These are phyloP conservation scores for Lepetodrilus schrolli DNA, from an alignment of 2,888 invertebrate species.

Conservation along the genomic window DNA sequence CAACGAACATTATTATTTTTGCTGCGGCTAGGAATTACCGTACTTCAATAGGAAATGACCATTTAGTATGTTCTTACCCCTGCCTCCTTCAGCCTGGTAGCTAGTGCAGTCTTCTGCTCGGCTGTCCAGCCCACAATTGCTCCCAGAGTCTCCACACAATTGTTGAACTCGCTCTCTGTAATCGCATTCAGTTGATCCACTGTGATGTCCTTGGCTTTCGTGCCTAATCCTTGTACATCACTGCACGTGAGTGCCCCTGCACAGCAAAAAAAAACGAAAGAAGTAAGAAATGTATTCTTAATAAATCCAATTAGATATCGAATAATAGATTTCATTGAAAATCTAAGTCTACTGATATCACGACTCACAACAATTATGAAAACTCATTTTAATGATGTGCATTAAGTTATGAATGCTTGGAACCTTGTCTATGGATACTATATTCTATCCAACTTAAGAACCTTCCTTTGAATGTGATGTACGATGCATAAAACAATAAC, in stretches of 20 bases:
- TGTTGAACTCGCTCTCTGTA: not conserved
- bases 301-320: too few relatives aligned
- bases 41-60: not conserved
- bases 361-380: too few relatives aligned
- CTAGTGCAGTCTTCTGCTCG: not conserved
- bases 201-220: constrained; percentile 1
- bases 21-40: not conserved
- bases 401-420: too few relatives aligned
- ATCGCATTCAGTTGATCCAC: not conserved
- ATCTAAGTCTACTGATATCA: too few relatives aligned
- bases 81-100: not conserved
- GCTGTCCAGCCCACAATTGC: not conserved
- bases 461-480: too few relatives aligned
- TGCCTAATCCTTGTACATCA: not conserved
- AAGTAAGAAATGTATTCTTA: too few relatives aligned
- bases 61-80: not conserved
- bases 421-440: too few relatives aligned
- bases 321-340: too few relatives aligned
- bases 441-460: too few relatives aligned
- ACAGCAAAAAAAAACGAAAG: too few relatives aligned
- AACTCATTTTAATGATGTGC: too few relatives aligned
- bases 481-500: too few relatives aligned
- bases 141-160: constrained; percentile 5
- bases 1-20: not conserved
- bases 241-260: not conserved